Conservation (phyloP, 2,113 vertebrate genomes). For the Silurus meridionalis region DNA sequence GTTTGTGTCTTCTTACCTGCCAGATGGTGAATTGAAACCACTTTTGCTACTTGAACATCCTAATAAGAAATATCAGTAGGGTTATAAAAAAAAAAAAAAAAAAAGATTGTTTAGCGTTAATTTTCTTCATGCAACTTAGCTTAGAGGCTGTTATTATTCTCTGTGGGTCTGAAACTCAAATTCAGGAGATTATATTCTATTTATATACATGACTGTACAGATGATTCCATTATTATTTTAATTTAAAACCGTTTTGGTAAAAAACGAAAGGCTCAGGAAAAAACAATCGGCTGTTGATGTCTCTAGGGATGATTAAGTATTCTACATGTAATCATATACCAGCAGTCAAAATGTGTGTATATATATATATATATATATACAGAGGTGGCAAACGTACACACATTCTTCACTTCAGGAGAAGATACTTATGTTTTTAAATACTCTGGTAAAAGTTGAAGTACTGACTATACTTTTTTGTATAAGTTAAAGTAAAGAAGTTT, state of each 20-base stretch:
- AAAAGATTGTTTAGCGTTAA: neutral
- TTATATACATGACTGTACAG: neutral
- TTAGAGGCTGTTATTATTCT: neutral
- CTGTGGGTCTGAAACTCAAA: neutral
- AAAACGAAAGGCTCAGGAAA: too few relatives aligned
- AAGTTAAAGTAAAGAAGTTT: too few relatives aligned
- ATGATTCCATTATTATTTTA: neutral
- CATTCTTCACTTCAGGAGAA: too few relatives aligned
- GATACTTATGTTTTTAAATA: too few relatives aligned
- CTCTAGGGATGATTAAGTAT: neutral
- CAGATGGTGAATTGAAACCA: neutral
- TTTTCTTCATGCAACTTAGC: neutral
- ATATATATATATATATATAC: too few relatives aligned
- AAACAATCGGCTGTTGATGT: too few relatives aligned
- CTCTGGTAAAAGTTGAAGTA: too few relatives aligned
- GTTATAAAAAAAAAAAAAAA: neutral
- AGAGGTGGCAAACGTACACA: too few relatives aligned
- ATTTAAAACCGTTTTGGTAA: too few relatives aligned
- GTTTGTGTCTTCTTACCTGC: neutral
- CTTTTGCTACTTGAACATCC: neutral
- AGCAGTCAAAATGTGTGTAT: neutral
- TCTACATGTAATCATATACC: neutral
- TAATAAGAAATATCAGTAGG: neutral
- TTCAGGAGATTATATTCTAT: neutral
- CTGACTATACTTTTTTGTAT: too few relatives aligned